A percentile compares a stretch with the other conserved stretches of the same genome.
Evolutionary conservation across 2,113 vertebrate genomes (phyloP).

Genomic region (Semnornis frantzii): DNA sequence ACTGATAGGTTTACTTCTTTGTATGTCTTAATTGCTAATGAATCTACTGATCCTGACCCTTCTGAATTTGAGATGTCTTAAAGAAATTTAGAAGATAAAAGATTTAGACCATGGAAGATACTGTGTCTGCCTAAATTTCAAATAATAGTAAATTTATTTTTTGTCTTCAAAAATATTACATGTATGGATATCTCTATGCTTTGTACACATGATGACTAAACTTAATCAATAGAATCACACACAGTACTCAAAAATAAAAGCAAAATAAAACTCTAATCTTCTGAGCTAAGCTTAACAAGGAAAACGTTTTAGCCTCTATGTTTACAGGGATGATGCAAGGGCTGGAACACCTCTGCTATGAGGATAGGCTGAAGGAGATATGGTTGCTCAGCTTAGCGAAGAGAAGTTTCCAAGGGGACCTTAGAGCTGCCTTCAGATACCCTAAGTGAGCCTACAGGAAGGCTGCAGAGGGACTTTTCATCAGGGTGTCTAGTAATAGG

Average conservation of each 20-base stretch:
- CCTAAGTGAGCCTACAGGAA: too few relatives aligned
- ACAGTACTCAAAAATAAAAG: not conserved
- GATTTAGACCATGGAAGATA: not conserved
- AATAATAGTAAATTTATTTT: not conserved
- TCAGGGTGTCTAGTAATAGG: too few relatives aligned
- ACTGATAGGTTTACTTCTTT: not conserved
- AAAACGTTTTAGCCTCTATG: not conserved
- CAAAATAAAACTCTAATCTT: constrained; percentile 14
- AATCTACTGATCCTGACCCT: not conserved
- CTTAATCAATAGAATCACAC: not conserved
- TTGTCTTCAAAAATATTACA: not conserved
- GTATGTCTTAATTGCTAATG: not conserved
- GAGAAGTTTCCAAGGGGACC: too few relatives aligned
- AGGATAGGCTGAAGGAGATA: too few relatives aligned
- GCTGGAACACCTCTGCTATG: too few relatives aligned
- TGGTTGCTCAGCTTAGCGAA: too few relatives aligned
- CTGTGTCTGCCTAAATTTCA: not conserved
- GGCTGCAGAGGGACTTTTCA: too few relatives aligned
- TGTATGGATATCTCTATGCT: not conserved
- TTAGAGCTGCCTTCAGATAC: too few relatives aligned
- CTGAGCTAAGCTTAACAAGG: constrained; percentile 15
- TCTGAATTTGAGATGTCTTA: not conserved
- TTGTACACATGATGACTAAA: not conserved
- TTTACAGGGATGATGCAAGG: not conserved
- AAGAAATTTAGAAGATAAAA: not conserved